A percentile compares a stretch with the other conserved stretches of the same genome.
phyloP scores from a whole-genome alignment of 2,797 vertebrate genomes.

The Spinibarbus caldwelli region DNA sequence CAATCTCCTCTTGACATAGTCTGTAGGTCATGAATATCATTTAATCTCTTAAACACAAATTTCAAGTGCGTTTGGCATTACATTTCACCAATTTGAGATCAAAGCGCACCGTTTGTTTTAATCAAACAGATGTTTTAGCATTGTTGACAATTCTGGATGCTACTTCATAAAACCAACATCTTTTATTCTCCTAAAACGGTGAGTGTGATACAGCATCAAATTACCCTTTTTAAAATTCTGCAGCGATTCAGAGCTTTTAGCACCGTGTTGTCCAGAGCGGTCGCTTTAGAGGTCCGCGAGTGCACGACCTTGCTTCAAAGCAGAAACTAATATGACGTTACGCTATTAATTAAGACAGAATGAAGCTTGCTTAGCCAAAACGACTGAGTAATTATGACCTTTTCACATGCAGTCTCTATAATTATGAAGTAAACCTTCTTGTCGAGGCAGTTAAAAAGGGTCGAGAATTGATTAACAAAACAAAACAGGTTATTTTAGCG shows the following conservation, averaged over 20 bases:
- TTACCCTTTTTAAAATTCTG: background rate
- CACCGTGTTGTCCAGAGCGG: conserved; percentile 8
- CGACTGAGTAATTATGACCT: conserved; percentile 56
- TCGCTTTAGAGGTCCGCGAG: conserved; percentile 27
- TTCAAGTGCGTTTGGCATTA: background rate
- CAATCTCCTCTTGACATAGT: background rate
- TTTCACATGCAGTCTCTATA: conserved; percentile 51
- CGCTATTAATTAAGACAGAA: conserved; percentile 53
- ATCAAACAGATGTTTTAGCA: background rate
- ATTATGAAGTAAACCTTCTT: conserved; percentile 30
- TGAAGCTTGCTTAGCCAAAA: conserved; percentile 51
- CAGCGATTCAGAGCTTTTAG: conserved; percentile 47
- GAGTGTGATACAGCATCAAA: background rate
- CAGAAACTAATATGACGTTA: conserved; percentile 42
- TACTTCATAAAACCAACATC: background rate
- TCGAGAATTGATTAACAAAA: conserved; percentile 39
- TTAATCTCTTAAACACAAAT: background rate
- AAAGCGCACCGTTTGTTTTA: background rate
- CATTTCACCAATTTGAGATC: background rate
- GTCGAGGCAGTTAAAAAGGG: conserved; percentile 39
- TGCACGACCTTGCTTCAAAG: conserved; percentile 48
- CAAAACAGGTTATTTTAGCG: conserved; percentile 48
- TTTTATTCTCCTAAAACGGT: background rate
- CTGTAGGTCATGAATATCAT: background rate
- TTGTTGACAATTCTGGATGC: background rate